phyloP scores from a whole-genome alignment of 2,797 vertebrate genomes.

The Lophius americanus region DNA sequence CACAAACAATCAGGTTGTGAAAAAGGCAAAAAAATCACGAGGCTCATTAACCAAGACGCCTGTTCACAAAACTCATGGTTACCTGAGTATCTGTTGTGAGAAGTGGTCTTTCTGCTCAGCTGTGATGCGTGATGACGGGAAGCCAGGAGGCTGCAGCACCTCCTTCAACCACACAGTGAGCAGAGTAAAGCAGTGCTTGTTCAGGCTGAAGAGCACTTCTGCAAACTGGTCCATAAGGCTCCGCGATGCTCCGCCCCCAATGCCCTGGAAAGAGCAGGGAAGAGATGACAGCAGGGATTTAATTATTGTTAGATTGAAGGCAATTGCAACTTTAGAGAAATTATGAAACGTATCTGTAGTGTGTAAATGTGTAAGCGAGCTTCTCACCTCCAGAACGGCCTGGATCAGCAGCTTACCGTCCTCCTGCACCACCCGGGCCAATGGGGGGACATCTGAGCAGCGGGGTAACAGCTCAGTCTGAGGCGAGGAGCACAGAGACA shows the following conservation, averaged over 20 bases:
- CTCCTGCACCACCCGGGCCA: constrained; percentile 92
- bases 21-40: neutral
- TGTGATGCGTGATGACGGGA: constrained; percentile 92
- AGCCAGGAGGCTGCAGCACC: constrained; percentile 90
- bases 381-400: constrained; percentile 92
- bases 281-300: constrained; percentile 19
- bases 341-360: neutral
- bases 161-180: constrained; percentile 96
- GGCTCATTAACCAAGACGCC: neutral
- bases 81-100: constrained; percentile 98
- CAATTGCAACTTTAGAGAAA: constrained; percentile 9
- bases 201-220: constrained; percentile 94
- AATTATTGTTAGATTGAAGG: constrained; percentile 1
- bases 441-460: constrained; percentile 89
- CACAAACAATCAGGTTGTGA: neutral
- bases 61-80: neutral
- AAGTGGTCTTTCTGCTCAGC: constrained; percentile 94
- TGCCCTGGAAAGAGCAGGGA: constrained; percentile 79
- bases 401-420: constrained; percentile 92
- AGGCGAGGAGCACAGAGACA: constrained; percentile 32
- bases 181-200: constrained; percentile 96
- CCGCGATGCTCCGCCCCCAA: constrained; percentile 95
- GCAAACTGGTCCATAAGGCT: constrained; percentile 98
- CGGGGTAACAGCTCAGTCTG: constrained; percentile 95
- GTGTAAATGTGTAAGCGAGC: neutral